Conservation (phyloP, 1,140 invertebrate genomes). For the Caerostris darwini region DNA sequence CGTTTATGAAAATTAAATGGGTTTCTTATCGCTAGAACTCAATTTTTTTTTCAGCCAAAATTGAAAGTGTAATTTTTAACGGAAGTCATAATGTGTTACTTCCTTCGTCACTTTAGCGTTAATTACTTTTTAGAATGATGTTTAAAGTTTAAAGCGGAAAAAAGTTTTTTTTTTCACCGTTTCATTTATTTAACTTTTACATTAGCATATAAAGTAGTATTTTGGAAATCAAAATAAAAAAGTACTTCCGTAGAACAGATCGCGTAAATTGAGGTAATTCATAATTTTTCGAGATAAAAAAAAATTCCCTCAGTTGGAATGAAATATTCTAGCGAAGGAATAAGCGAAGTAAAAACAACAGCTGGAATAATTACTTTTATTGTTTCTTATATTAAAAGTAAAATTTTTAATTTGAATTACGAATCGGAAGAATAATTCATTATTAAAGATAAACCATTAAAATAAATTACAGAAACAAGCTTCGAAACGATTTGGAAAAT, state of each 20-base stretch:
- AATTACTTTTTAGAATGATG: neutral
- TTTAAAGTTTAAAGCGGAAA: neutral
- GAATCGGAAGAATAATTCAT: too few species aligned
- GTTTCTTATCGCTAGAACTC: neutral
- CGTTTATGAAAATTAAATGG: neutral
- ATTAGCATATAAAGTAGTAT: conserved; percentile 22
- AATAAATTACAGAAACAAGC: too few species aligned
- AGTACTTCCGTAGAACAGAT: neutral
- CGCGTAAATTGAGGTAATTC: neutral
- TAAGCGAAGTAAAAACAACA: neutral
- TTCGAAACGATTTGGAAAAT: too few species aligned
- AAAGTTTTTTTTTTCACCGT: too few species aligned
- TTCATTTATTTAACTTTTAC: neutral
- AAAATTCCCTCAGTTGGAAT: neutral
- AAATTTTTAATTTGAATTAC: too few species aligned
- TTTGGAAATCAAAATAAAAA: neutral
- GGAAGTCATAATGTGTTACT: neutral
- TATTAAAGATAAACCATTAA: too few species aligned
- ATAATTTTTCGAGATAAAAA: neutral
- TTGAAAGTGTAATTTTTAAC: neutral
- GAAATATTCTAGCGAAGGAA: neutral
- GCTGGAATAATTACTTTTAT: neutral
- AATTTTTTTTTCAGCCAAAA: neutral
- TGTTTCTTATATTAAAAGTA: too few species aligned
- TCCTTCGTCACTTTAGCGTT: neutral